Evolutionary conservation across 2,888 invertebrate species (phyloP).

Genomic region (Apomyelois bistriatella): DNA sequence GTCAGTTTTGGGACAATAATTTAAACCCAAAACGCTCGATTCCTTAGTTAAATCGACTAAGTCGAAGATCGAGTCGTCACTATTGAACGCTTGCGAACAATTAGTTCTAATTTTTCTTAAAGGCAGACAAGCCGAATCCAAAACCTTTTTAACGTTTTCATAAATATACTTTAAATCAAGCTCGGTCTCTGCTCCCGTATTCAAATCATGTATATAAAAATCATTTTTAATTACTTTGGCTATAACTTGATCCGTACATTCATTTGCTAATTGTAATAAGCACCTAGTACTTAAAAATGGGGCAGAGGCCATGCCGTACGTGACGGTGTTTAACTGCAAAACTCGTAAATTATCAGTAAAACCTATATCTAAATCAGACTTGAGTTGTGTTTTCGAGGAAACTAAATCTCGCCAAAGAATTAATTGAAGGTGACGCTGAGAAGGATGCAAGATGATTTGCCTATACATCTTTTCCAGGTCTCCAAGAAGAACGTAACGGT

Average conservation of each 20-base stretch:
- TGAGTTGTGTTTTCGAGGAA: no score
- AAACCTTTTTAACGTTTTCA: background rate
- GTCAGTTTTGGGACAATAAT: background rate
- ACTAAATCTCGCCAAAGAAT: slow-evolving; percentile 20
- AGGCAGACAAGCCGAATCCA: background rate
- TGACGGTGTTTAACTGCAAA: no score
- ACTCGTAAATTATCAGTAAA: no score
- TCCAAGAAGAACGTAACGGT: slow-evolving; percentile 18
- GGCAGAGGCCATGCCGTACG: no score
- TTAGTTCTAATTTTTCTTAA: background rate
- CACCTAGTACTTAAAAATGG: no score
- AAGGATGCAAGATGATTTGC: slow-evolving; percentile 9
- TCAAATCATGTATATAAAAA: background rate
- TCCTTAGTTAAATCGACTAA: background rate
- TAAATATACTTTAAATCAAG: background rate
- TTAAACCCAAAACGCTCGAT: background rate
- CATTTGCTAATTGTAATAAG: no score
- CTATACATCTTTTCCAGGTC: background rate
- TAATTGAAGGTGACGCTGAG: slow-evolving; percentile 22
- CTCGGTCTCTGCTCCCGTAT: background rate
- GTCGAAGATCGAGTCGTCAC: background rate
- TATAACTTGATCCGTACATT: background rate
- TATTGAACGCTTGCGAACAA: no score
- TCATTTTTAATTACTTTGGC: background rate
- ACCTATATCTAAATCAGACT: no score